Base-by-base conservation (phyloP, 1,140 invertebrate species). In the Laupala kohalensis region DNA sequence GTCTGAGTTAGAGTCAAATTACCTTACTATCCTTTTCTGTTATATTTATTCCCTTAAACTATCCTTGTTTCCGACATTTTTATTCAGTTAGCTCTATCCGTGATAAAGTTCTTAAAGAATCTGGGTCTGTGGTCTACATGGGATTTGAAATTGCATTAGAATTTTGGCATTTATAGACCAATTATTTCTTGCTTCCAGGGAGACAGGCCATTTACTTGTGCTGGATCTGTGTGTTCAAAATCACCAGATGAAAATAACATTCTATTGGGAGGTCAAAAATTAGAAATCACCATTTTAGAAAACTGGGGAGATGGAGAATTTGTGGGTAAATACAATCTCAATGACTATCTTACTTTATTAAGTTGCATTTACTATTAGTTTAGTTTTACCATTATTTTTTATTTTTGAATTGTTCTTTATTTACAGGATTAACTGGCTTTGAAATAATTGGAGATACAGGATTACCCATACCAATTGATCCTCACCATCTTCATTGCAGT, bases 291-390 rank as follows among this genome's bases (percentile, higher is more conserved):
- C 53, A 79, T 86, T 37, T 79, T 85, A 76, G 86, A 83, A 0
- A 88, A 85, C 74, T 89, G 84, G 86, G 85, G 84, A 71, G 83
- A 85, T 71, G 77, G 79, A 25, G 64, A 29, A 67, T 53, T 68
- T 27, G 67, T 73, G 37, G 73, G 73, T 73, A 71, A 26, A 25
- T 25, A 53, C 25, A 25, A 19, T 72, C 19, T n/a, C 12, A 25
- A 25, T 68, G 26, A 28, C n/a, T n/a, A n/a, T n/a, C n/a, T n/a
- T n/a, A 64, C 2, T 2, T 6, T 6, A 15, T 24, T 66, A 15
- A 23, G 26, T 65, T 24, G 0, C 26, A 12, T 25, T 24, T 4
- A 26, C 5, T 26, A 15, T 15, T 5, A 66, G 3, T 65, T 65
- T 65, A 6, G n/a, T 3, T 24, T 65, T 9, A 65, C n/a, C n/a